phyloP scores from a whole-genome alignment of 2,888 invertebrate species.

The Apodemia zela region DNA sequence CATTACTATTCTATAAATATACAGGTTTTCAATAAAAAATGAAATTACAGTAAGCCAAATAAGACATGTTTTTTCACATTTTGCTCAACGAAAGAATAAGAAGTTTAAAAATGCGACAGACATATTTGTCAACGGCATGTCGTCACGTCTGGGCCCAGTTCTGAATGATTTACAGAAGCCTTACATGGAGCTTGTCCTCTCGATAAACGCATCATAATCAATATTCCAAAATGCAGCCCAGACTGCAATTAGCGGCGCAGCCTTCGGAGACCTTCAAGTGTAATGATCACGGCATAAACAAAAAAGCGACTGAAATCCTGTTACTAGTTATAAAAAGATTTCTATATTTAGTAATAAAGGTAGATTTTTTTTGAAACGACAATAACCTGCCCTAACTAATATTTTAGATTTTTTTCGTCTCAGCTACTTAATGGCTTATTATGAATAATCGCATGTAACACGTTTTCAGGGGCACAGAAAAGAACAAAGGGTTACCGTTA shows the following conservation, averaged over 20 bases:
- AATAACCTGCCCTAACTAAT: no score
- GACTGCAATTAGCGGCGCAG: slow-evolving; percentile 74
- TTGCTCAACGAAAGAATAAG: slow-evolving; percentile 61
- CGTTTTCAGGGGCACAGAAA: no score
- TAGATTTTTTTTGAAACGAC: slow-evolving; percentile 30
- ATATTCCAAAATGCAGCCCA: slow-evolving; percentile 78
- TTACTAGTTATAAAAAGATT: slow-evolving; percentile 34
- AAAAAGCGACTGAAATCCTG: slow-evolving; percentile 70
- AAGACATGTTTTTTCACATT: slow-evolving; percentile 38
- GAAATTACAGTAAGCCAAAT: slow-evolving; percentile 35
- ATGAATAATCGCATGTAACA: no score
- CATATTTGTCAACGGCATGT: slow-evolving; percentile 74
- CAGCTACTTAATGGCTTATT: no score
- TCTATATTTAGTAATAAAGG: slow-evolving; percentile 20
- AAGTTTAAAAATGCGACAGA: slow-evolving; percentile 64
- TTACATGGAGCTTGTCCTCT: slow-evolving; percentile 73
- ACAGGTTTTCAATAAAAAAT: slow-evolving; percentile 18
- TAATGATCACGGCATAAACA: slow-evolving; percentile 57
- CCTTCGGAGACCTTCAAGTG: slow-evolving; percentile 72
- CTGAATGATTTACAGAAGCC: slow-evolving; percentile 76
- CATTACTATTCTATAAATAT: slow-evolving; percentile 19
- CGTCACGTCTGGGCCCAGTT: slow-evolving; percentile 71
- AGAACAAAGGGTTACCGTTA: no score
- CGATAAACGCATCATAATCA: slow-evolving; percentile 79
- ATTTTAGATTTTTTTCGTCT: no score